Percentiles rank a stretch among this genome's conserved stretches.
Conservation (phyloP, 2,113 vertebrate genomes). For the Perognathus longimembris region DNA sequence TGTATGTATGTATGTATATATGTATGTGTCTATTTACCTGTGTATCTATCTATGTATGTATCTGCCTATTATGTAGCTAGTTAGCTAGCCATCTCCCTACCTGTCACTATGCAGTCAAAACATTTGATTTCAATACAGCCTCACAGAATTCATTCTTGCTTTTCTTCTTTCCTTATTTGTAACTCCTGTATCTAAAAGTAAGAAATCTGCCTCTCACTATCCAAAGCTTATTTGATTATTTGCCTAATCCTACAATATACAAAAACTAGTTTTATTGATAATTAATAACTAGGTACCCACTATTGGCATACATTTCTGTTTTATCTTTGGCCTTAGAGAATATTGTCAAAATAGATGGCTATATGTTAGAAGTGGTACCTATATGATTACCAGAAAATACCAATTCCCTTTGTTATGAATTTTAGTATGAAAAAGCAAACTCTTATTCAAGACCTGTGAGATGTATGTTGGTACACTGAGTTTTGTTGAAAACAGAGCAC, state of each 20-base stretch:
- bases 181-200: conserved; percentile 2
- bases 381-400: conserved; percentile 7
- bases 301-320: background rate
- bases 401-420: conserved; percentile 3
- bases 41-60: background rate
- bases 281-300: background rate
- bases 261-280: background rate
- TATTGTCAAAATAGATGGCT: background rate
- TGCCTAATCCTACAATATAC: background rate
- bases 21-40: no score
- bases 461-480: background rate
- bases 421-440: background rate
- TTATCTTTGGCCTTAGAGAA: background rate
- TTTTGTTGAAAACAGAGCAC: background rate
- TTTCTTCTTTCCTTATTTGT: background rate
- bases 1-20: background rate
- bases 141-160: background rate
- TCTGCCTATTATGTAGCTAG: background rate
- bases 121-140: background rate
- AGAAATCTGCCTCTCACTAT: background rate
- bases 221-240: conserved; percentile 20
- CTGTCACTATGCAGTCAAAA: background rate
- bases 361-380: background rate
- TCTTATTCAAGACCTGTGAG: background rate
- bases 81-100: background rate